phyloP scores from a whole-genome alignment of 1,140 invertebrate genomes.

The Bathynomus jamesi region DNA sequence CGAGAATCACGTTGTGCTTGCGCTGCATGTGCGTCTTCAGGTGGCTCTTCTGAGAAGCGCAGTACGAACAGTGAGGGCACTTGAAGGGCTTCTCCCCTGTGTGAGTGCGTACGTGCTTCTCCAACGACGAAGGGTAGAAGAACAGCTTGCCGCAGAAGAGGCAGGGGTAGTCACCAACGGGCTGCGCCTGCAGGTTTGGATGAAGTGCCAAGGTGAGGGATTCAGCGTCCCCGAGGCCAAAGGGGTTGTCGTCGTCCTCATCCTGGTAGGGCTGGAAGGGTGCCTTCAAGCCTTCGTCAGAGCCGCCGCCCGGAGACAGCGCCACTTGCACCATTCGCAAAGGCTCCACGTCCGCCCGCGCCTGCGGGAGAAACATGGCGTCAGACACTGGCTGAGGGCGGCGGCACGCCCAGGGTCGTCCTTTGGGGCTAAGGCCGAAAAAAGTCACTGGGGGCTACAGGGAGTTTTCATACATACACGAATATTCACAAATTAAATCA shows the following conservation, averaged over 20 bases:
- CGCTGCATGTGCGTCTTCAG: slow-evolving; percentile 91
- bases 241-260: background rate
- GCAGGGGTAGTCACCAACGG: slow-evolving; percentile 15
- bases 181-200: background rate
- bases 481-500: no score
- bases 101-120: slow-evolving; percentile 87
- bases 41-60: slow-evolving; percentile 93
- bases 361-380: background rate
- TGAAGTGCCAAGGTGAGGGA: background rate
- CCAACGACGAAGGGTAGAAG: slow-evolving; percentile 49
- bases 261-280: no score
- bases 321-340: background rate
- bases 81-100: slow-evolving; percentile 95
- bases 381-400: background rate
- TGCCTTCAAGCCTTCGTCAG: background rate
- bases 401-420: background rate
- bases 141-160: slow-evolving; percentile 25
- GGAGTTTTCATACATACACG: no score
- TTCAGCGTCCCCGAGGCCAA: background rate
- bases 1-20: slow-evolving; percentile 82
- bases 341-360: background rate
- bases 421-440: no score
- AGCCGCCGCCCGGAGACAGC: background rate
- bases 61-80: slow-evolving; percentile 85
- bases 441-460: no score